Base-by-base conservation (phyloP, 2,888 invertebrate genomes). In the Rosalia funebris region DNA sequence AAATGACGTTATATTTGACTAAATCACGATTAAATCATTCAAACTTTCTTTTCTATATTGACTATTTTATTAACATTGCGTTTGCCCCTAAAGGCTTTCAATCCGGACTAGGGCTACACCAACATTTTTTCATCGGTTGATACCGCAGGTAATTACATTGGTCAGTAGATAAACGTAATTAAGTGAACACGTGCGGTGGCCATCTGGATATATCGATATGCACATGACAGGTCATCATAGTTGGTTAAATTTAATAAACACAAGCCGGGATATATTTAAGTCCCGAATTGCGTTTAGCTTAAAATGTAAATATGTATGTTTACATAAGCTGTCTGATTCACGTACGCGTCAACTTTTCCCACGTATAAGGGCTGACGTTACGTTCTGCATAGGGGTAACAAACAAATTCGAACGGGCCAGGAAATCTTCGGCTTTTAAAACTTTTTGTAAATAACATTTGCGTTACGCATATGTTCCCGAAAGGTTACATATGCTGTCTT, bases 141-240 rank as follows among this genome's bases (percentile, higher is more conserved):
- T 17, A 41, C 4, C n/a, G 17, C 15, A 53, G 42, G 42, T 42
- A 53, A 53, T 53, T 42, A 32, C 53, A 32, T 41, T 32, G 53
- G 53, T 41, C 32, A 53, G 42, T 53, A 53, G 32, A 58, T 52
- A 58, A 58, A 58, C 57, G 50, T 58, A 50, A 58, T 58, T 52
- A 58, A 47, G 32, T 15, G 39, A 46, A 58, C 57, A 58, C 57
- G 57, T 58, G 57, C 31, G 52, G 52, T 7, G 37, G 19, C 39
- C 34, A 45, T 42, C 48, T 52, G 57, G 42, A 54, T 44, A 57
- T 20, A 44, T 55, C 60, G 60, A 60, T 60, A 48, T 60, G 60
- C 47, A 42, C 25, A 17, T 60, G 60, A 60, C 60, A 55, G 60
- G 60, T 55, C 55, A 44, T 48, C 54, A 60, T 60, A 60, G 42